These are phyloP conservation scores for Drosophila suboccidentalis DNA, from an alignment of 2,888 invertebrate species.

Conservation along the genomic window DNA sequence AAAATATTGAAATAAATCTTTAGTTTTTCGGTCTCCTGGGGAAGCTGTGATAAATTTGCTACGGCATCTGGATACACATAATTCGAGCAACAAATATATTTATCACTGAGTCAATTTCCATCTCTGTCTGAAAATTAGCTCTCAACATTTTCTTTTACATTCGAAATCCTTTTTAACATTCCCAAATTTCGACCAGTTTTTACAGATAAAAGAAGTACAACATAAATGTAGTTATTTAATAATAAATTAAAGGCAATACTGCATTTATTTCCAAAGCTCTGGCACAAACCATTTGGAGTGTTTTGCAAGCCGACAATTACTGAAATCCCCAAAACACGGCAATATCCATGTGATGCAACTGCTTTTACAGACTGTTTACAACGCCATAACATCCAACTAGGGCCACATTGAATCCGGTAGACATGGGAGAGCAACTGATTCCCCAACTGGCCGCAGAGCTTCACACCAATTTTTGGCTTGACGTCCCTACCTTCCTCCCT, in stretches of 20 bases:
- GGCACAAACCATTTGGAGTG: slow-evolving; percentile 1
- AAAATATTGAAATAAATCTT: neutral
- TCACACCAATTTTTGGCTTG: slow-evolving; percentile 18
- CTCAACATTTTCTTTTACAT: too few relatives aligned
- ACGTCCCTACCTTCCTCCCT: neutral
- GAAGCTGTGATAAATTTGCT: neutral
- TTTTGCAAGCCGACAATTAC: slow-evolving; percentile 10
- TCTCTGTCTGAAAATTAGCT: too few relatives aligned
- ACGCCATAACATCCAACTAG: slow-evolving; percentile 5
- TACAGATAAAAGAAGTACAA: neutral
- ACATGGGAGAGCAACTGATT: slow-evolving; percentile 6
- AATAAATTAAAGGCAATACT: neutral
- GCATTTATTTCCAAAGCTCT: neutral
- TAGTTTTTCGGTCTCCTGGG: neutral
- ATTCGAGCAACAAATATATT: neutral
- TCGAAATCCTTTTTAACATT: too few relatives aligned
- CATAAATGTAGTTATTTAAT: neutral
- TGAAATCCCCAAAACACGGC: slow-evolving; percentile 4
- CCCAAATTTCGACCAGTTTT: too few relatives aligned
- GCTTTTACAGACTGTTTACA: slow-evolving; percentile 17
- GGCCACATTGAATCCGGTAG: slow-evolving; percentile 3
- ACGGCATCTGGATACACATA: neutral
- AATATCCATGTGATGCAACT: slow-evolving; percentile 10
- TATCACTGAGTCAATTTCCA: neutral
- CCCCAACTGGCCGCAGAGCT: slow-evolving; percentile 8